These are phyloP conservation scores for Agonopterix arenella DNA, from an alignment of 2,888 invertebrate genomes.

Conservation along the genomic window DNA sequence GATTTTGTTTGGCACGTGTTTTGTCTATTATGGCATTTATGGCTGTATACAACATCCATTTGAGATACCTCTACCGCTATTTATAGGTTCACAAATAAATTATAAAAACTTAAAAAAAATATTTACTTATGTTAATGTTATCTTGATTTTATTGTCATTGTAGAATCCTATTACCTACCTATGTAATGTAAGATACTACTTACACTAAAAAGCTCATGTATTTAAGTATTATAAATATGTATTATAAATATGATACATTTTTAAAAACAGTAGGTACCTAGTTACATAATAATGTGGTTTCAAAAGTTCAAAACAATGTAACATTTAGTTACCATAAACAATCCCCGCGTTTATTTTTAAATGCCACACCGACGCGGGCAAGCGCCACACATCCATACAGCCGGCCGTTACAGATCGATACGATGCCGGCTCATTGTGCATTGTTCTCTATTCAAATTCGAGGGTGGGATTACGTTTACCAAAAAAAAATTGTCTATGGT, in stretches of 20 bases:
- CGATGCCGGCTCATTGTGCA: conserved; percentile 25
- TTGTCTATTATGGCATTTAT: conserved; percentile 9
- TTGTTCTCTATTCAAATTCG: conserved; percentile 24
- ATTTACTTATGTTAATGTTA: no score
- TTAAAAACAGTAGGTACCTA: no score
- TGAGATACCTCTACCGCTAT: no score
- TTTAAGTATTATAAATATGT: no score
- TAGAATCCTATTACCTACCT: no score
- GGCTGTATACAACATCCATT: not conserved
- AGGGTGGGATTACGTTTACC: conserved; percentile 11
- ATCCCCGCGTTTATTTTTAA: conserved; percentile 12
- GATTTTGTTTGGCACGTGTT: conserved; percentile 5
- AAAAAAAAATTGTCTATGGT: conserved; percentile 13
- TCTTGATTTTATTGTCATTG: no score
- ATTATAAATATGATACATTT: no score
- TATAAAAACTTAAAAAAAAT: no score
- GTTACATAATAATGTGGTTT: no score
- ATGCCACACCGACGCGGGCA: conserved; percentile 6
- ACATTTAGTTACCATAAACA: conserved; percentile 7
- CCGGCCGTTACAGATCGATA: conserved; percentile 33
- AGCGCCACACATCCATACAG: conserved; percentile 3
- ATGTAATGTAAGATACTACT: no score
- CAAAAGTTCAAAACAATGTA: not conserved
- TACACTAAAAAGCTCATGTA: no score
- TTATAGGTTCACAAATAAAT: no score